These are phyloP conservation scores for Genyomyrus donnyi DNA, from an alignment of 2,113 vertebrate genomes.

Conservation along the genomic window DNA sequence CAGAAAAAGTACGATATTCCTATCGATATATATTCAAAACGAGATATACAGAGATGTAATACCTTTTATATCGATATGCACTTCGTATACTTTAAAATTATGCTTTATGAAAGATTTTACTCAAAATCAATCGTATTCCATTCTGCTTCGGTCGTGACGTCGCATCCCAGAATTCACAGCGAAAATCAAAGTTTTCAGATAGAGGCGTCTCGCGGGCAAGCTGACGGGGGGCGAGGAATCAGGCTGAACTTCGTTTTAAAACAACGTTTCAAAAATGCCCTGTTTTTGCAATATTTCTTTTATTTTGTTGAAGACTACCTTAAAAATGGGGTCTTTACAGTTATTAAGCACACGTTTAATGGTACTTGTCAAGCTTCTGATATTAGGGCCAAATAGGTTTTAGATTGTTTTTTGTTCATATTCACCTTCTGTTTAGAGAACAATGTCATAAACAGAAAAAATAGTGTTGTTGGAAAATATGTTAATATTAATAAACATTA, in stretches of 20 bases:
- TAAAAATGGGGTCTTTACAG: background rate
- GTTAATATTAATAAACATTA: background rate
- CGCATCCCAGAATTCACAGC: background rate
- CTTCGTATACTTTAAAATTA: background rate
- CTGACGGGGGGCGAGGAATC: background rate
- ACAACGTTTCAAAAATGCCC: background rate
- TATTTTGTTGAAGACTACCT: background rate
- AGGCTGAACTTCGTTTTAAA: background rate
- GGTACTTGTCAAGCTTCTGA: background rate
- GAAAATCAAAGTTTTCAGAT: background rate
- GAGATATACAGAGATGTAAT: no score
- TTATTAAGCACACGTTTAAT: background rate
- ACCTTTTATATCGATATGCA: background rate
- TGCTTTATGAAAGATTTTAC: background rate
- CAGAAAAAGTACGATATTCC: background rate
- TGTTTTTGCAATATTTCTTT: background rate
- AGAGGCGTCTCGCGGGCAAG: background rate
- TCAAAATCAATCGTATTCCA: background rate
- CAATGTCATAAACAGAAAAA: background rate
- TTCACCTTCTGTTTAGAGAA: background rate
- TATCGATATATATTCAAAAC: no score
- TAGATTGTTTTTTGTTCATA: background rate
- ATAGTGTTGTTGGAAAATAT: no score
- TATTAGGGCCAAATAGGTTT: background rate
- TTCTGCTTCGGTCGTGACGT: background rate